Evolutionary conservation across 1,140 invertebrate genomes (phyloP), one percentile per base, ranked within the genome.

Genomic region (Cherax quadricarinatus): DNA sequence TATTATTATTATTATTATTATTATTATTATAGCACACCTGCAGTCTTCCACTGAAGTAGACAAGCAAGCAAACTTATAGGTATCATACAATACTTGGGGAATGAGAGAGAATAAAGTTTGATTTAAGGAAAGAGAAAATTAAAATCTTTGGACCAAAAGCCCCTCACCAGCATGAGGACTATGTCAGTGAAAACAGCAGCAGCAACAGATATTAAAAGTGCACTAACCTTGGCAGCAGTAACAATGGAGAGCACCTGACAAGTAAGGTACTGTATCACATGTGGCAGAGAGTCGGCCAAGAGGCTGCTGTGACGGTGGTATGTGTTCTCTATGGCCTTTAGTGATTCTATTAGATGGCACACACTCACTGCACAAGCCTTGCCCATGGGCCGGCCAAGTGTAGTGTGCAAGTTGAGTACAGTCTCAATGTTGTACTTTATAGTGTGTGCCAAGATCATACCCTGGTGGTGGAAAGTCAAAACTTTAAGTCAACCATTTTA

Each of bases 341-440:
- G 95, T 16, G 98, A 95, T 95, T 99, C 98, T 60, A 98, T 96
- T 16, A 98, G 95, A 94, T 96, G 96, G 95, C 98, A 99, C 53
- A 99, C 95, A 24, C 96, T 96, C 70, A 97, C 95, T 6, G 98
- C 96, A 66, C 97, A 96, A 49, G 96, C 96, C 95, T 98, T 97
- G 3, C 96, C 97, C 95, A 99, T 97, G 24, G 98, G 97, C 94
- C 97, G 96, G 73, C 96, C 96, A 62, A 98, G 95, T 16, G 96
- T 95, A 1, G 97, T 96, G 95, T 99, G 98, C 70, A 98, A 95
- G 95, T 98, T 98, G 87, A 98, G 97, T n/a, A 98, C 86, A 9
- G 85, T 92, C 51, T 92, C 85, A 16, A 92, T 78, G n/a, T 41
- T 92, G 79, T 92, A 92, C 62, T 88, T 92, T 4, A 92, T 73